Percentiles rank a stretch among this genome's conserved stretches.
Evolutionary conservation across 2,113 vertebrate genomes (phyloP).

Genomic region (Ptilonorhynchus violaceus): DNA sequence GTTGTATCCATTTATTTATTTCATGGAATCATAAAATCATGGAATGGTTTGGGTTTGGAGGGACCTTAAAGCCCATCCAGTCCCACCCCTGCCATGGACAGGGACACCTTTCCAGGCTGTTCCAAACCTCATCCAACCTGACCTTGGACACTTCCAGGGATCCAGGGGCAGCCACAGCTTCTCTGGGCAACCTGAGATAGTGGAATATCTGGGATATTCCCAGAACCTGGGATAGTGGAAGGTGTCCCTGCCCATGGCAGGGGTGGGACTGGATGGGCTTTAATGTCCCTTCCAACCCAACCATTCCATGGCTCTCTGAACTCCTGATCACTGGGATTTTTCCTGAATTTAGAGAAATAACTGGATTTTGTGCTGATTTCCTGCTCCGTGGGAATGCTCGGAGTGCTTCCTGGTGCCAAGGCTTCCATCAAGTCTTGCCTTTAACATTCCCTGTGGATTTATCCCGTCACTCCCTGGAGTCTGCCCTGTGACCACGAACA

Average conservation of each 20-base stretch:
- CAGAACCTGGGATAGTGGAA: not conserved
- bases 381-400: not conserved
- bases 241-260: not conserved
- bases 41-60: not conserved
- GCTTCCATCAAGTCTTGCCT: not conserved
- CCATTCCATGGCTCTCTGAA: not conserved
- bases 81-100: not conserved
- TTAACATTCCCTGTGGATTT: not conserved
- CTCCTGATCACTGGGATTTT: not conserved
- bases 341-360: not conserved
- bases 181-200: not conserved
- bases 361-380: not conserved
- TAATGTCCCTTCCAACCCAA: not conserved
- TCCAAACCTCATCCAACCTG: not conserved
- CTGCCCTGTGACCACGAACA: not conserved
- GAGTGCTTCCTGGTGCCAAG: not conserved
- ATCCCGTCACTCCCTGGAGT: not conserved
- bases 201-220: not conserved
- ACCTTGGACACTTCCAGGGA: not conserved
- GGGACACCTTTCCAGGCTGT: not conserved
- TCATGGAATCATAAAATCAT: not conserved
- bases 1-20: not conserved
- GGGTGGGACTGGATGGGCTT: fast-evolving
- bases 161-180: not conserved
- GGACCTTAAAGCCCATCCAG: fast-evolving